Conservation (phyloP, 2,888 invertebrate genomes). For the Myopa testacea region DNA sequence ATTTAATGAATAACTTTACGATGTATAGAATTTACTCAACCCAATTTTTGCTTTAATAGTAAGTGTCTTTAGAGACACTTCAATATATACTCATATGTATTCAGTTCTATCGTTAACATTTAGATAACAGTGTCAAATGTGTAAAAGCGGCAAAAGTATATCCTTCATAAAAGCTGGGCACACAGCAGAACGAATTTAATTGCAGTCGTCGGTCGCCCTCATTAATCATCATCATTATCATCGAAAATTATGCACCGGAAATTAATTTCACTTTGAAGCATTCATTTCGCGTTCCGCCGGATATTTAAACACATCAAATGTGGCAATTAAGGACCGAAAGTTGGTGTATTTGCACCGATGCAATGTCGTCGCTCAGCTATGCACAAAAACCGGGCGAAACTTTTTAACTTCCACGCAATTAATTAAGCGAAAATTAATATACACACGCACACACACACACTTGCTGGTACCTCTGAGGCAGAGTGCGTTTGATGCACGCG, state of each 20-base stretch:
- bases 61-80: no score
- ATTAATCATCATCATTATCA: slow-evolving; percentile 16
- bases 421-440: slow-evolving; percentile 29
- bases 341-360: slow-evolving; percentile 24
- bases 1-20: no score
- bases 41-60: no score
- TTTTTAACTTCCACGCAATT: slow-evolving; percentile 34
- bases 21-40: no score
- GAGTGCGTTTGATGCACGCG: background rate
- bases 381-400: slow-evolving; percentile 10
- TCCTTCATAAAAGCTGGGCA: background rate
- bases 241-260: slow-evolving; percentile 18
- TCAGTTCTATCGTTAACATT: no score
- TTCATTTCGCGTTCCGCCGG: slow-evolving; percentile 25
- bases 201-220: background rate
- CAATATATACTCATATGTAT: no score
- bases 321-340: slow-evolving; percentile 27
- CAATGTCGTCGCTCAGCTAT: background rate
- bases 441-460: slow-evolving; percentile 5
- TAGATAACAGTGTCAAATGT: no score
- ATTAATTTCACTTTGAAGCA: slow-evolving; percentile 25
- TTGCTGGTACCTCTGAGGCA: background rate
- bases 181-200: background rate
- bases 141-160: background rate
- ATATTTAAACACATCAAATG: slow-evolving; percentile 19